phyloP scores from a whole-genome alignment of 2,888 invertebrate genomes.

The Eilema sororculum region DNA sequence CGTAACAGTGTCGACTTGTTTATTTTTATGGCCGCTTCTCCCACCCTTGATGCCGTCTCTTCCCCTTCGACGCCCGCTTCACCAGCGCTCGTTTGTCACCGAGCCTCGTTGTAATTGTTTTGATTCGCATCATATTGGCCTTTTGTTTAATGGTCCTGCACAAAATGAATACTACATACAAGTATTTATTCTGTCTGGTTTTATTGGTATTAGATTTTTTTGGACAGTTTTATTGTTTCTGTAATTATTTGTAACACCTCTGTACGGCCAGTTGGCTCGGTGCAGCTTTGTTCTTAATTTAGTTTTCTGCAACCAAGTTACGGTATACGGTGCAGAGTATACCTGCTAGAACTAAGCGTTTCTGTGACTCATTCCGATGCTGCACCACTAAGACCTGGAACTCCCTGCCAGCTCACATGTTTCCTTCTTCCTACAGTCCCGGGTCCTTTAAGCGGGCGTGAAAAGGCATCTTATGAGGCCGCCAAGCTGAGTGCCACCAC shows the following conservation, averaged over 20 bases:
- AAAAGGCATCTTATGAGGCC: no score
- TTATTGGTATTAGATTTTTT: slow-evolving; percentile 5
- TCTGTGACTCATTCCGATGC: no score
- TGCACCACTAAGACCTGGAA: no score
- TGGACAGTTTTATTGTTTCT: not conserved
- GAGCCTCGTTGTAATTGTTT: slow-evolving; percentile 46
- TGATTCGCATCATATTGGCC: slow-evolving; percentile 40
- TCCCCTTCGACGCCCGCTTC: slow-evolving; percentile 24
- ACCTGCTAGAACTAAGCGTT: no score
- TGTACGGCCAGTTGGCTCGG: not conserved
- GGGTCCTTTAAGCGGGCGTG: no score
- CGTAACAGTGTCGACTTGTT: slow-evolving; percentile 57
- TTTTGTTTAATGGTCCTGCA: slow-evolving; percentile 35
- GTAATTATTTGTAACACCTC: not conserved
- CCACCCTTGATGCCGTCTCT: slow-evolving; percentile 19
- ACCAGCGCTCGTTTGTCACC: slow-evolving; percentile 46
- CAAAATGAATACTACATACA: slow-evolving; percentile 14
- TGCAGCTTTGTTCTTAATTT: no score
- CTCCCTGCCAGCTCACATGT: no score
- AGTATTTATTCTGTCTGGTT: slow-evolving; percentile 14
- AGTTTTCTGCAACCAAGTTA: no score
- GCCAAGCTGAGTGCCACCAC: no score
- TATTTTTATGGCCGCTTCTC: slow-evolving; percentile 50
- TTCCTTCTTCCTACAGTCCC: no score
- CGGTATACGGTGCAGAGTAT: no score